Percentiles rank a stretch among this genome's conserved stretches.
Conservation (phyloP, 2,888 invertebrate genomes). For the Microplitis manilae region DNA sequence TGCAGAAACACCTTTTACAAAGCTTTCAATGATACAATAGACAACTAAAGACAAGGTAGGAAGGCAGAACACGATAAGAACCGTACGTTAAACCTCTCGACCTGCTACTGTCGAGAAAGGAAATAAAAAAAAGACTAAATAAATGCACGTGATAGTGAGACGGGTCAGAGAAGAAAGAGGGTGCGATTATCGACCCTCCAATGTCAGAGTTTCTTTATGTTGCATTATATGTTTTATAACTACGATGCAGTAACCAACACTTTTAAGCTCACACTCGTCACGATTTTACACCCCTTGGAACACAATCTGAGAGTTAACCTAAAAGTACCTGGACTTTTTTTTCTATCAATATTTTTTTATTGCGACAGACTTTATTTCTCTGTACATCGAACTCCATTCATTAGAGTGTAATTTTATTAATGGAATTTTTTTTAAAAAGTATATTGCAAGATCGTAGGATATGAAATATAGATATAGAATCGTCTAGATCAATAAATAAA, state of each 20-base stretch:
- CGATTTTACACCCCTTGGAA: not conserved
- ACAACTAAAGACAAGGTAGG: not conserved
- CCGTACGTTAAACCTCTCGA: not conserved
- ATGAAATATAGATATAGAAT: not conserved
- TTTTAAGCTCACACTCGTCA: not conserved
- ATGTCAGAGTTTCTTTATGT: conserved; percentile 10
- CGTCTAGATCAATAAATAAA: not conserved
- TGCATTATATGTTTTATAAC: not conserved
- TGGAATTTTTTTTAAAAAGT: not conserved
- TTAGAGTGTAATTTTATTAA: not conserved
- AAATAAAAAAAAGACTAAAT: not conserved
- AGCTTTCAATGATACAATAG: not conserved
- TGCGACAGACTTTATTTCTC: not conserved
- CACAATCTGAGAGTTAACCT: not conserved
- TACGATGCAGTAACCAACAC: not conserved
- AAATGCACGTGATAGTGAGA: conserved; percentile 30
- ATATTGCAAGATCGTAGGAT: not conserved
- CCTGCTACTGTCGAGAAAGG: not conserved
- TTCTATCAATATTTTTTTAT: not conserved
- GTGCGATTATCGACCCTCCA: conserved; percentile 49
- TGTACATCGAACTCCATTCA: not conserved
- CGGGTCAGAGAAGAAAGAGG: conserved; percentile 33
- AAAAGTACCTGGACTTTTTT: not conserved
- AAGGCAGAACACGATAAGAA: not conserved
- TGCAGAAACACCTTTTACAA: not conserved